Conservation (phyloP, 2,113 vertebrate genomes). For the Ctenodactylus gundi region DNA sequence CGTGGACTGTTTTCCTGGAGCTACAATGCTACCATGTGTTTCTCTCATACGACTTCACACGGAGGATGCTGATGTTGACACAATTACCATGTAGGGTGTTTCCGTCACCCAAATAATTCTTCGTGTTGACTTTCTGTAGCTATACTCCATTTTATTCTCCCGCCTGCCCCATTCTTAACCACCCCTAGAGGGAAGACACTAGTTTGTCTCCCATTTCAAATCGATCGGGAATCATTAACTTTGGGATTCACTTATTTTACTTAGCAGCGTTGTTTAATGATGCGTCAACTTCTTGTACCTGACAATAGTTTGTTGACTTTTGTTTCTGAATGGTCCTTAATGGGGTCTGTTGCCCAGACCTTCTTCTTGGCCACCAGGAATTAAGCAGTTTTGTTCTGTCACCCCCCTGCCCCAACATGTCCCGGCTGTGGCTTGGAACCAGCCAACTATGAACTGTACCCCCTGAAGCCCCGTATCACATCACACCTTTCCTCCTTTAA, state of each 20-base stretch:
- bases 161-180: background rate
- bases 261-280: background rate
- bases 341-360: background rate
- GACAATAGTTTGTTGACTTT: background rate
- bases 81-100: background rate
- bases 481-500: background rate
- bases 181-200: too few species aligned
- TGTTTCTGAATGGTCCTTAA: background rate
- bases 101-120: background rate
- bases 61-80: background rate
- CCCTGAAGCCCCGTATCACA: background rate
- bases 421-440: background rate
- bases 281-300: too few species aligned
- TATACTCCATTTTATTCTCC: too few species aligned
- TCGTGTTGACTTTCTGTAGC: background rate
- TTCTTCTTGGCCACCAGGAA: background rate
- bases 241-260: background rate
- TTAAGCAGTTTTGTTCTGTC: background rate
- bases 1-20: too few species aligned
- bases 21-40: too few species aligned
- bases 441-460: background rate
- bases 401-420: background rate
- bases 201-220: background rate
- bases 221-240: background rate
- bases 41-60: background rate